Evolutionary conservation across 2,888 invertebrate species (phyloP).

Genomic region (Drosophila kambysellisi): DNA sequence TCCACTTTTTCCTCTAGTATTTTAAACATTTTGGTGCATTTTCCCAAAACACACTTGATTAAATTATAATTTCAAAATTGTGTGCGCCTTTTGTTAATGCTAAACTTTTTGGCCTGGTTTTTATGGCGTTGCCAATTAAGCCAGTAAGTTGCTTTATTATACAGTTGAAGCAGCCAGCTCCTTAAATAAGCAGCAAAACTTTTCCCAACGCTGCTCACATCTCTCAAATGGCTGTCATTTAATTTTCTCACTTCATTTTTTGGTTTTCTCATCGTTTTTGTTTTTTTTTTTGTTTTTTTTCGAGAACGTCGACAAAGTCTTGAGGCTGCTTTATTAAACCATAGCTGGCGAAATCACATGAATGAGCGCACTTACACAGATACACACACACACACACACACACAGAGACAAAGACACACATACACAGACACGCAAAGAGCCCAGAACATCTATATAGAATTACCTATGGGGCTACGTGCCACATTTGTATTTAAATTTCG

Average conservation of each 20-base stretch:
- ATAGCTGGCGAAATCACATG: constrained; percentile 70
- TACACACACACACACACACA: background rate
- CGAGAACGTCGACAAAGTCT: constrained; percentile 49
- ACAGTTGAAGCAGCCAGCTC: constrained; percentile 23
- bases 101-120: constrained; percentile 22
- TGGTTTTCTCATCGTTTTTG: constrained; percentile 15
- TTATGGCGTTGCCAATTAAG: constrained; percentile 69
- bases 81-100: constrained; percentile 52
- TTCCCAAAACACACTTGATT: constrained; percentile 63
- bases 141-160: constrained; percentile 75
- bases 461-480: constrained; percentile 71
- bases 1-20: constrained; percentile 11
- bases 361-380: constrained; percentile 65
- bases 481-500: constrained; percentile 80
- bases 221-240: constrained; percentile 61
- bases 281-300: background rate
- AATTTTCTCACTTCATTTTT: constrained; percentile 12
- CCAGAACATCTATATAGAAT: constrained; percentile 35
- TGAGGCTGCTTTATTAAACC: constrained; percentile 77
- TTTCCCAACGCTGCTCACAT: constrained; percentile 7
- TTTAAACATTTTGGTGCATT: constrained; percentile 32
- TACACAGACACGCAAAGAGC: constrained; percentile 10
- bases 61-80: constrained; percentile 62
- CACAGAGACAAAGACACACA: background rate
- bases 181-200: background rate